Conservation (phyloP, 2,797 vertebrate genomes). For the Argentina silus region DNA sequence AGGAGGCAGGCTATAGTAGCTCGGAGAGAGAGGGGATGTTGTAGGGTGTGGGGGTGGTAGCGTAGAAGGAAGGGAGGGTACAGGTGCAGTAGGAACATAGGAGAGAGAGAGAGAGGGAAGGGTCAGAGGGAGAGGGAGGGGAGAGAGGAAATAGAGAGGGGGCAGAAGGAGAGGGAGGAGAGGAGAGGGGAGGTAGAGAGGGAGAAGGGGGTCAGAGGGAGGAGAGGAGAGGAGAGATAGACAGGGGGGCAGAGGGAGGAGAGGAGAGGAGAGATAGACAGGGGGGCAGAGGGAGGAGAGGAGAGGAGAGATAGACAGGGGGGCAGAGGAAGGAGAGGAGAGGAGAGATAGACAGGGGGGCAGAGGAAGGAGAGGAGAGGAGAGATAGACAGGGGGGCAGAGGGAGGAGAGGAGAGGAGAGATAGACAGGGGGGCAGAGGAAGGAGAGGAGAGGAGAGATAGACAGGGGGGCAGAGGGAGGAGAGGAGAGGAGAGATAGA, state of each 20-base stretch:
- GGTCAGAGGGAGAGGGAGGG: not conserved
- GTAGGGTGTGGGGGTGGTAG: too few relatives aligned
- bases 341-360: not conserved
- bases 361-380: not conserved
- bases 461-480: not conserved
- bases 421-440: not conserved
- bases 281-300: constrained; percentile 44
- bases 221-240: not conserved
- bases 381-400: not conserved
- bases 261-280: constrained; percentile 23
- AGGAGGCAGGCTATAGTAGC: not conserved
- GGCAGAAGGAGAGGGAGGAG: not conserved
- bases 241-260: constrained; percentile 7
- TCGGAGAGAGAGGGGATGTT: not conserved
- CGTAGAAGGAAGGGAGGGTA: not conserved
- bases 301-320: too few relatives aligned
- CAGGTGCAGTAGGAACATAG: not conserved
- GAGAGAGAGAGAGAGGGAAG: not conserved
- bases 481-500: not conserved
- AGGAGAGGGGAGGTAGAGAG: not conserved
- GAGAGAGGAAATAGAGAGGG: constrained; percentile 3
- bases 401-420: constrained; percentile 4
- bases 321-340: constrained; percentile 35
- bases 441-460: not conserved
- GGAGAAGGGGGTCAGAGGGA: not conserved